Evolutionary conservation across 2,888 invertebrate species (phyloP).

Genomic region (Drosophila helvetica): DNA sequence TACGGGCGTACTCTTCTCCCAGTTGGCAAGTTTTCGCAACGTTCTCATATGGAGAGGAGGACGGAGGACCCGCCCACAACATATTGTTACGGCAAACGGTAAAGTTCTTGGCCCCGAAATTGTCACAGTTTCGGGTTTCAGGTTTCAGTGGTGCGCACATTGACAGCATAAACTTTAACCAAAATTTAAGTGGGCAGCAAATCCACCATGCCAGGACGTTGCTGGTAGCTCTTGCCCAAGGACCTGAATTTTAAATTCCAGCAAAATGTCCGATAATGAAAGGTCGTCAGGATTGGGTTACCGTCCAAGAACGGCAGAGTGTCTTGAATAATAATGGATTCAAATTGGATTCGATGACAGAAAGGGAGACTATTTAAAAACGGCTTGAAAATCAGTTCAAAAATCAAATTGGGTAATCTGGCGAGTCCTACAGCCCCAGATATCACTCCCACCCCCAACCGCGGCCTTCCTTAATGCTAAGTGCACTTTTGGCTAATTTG

Average conservation of each 20-base stretch:
- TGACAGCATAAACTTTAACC: constrained; percentile 73
- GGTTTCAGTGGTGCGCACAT: constrained; percentile 70
- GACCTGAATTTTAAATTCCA: constrained; percentile 43
- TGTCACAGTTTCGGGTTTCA: constrained; percentile 64
- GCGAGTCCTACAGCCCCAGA: neutral
- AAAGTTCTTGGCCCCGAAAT: constrained; percentile 74
- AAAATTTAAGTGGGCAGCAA: constrained; percentile 47
- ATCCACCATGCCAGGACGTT: neutral
- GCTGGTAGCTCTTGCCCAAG: neutral
- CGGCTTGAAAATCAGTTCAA: constrained; percentile 2
- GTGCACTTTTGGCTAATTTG: constrained; percentile 66
- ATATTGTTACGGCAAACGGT: constrained; percentile 69
- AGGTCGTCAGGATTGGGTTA: constrained; percentile 27
- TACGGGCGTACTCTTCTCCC: too few species aligned
- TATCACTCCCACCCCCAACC: too few species aligned
- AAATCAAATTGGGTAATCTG: constrained; percentile 26
- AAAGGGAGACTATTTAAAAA: neutral
- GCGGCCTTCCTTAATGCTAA: constrained; percentile 35
- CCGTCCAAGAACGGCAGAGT: neutral
- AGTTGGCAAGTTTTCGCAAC: too few species aligned
- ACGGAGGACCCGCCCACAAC: constrained; percentile 46
- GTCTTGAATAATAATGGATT: constrained; percentile 31
- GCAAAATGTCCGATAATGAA: constrained; percentile 37
- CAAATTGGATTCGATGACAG: constrained; percentile 17
- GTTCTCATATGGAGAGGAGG: neutral